These are phyloP conservation scores for Hypena proboscidalis DNA, from an alignment of 2,888 invertebrate species.

Conservation along the genomic window DNA sequence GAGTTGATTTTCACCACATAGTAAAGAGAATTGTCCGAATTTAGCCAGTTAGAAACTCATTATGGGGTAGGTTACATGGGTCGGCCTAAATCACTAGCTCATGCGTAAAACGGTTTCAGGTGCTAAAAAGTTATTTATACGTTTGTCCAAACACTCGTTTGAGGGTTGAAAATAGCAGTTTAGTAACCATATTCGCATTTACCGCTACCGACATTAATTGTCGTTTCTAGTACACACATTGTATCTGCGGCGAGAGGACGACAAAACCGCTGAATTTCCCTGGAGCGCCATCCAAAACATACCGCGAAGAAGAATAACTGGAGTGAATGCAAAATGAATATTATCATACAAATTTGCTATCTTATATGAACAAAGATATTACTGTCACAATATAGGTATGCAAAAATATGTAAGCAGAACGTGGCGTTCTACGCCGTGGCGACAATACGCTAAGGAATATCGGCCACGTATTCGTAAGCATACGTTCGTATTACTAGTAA, in stretches of 20 bases:
- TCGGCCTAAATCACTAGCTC: conserved; percentile 24
- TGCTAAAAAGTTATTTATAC: conserved; percentile 39
- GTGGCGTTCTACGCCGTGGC: conserved; percentile 67
- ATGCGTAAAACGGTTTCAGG: conserved; percentile 21
- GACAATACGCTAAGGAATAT: conserved; percentile 60
- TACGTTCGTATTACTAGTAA: conserved; percentile 61
- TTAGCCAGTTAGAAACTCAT: conserved; percentile 35
- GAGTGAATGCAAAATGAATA: conserved; percentile 84
- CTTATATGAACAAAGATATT: conserved; percentile 76
- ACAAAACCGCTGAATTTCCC: conserved; percentile 79
- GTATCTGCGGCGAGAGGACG: conserved; percentile 55
- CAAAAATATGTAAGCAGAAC: conserved; percentile 77
- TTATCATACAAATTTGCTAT: conserved; percentile 83
- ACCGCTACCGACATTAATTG: conserved; percentile 21
- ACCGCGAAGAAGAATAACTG: conserved; percentile 76
- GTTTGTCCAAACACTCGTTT: conserved; percentile 32
- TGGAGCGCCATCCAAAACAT: conserved; percentile 79
- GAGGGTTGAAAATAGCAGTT: conserved; percentile 31
- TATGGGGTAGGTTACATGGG: conserved; percentile 30
- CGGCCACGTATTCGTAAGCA: conserved; percentile 57
- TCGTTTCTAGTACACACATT: conserved; percentile 44
- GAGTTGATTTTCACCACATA: conserved; percentile 15
- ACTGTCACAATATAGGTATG: conserved; percentile 76
- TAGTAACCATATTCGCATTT: conserved; percentile 34
- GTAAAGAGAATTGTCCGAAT: conserved; percentile 14